Conservation (phyloP, 2,113 vertebrate species). For the Phyllostomus discolor region DNA sequence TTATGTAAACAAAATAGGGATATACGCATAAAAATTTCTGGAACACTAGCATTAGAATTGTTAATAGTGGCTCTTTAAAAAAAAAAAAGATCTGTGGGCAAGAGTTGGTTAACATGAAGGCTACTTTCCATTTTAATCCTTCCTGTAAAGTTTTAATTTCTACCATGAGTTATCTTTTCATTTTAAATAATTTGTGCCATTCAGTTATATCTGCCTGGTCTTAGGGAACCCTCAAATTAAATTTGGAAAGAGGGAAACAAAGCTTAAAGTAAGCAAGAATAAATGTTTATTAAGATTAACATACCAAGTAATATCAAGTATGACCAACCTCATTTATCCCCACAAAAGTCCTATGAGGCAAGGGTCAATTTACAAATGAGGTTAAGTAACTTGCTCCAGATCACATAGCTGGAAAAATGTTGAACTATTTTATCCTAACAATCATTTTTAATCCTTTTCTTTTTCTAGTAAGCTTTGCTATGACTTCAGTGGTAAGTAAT, state of each 20-base stretch:
- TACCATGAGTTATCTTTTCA: not conserved
- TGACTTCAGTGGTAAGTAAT: not conserved
- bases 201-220: not conserved
- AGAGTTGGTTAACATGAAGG: not conserved
- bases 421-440: not conserved
- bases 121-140: not conserved
- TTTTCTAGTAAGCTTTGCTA: not conserved
- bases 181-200: conserved; percentile 33
- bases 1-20: not conserved
- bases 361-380: not conserved
- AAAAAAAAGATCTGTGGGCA: not conserved
- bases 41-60: not conserved
- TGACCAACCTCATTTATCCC: not conserved
- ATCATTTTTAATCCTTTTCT: not conserved
- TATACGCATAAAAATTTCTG: not conserved
- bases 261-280: not conserved
- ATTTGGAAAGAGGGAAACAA: not conserved
- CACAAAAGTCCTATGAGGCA: not conserved
- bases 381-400: not conserved
- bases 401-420: not conserved
- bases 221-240: not conserved
- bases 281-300: not conserved
- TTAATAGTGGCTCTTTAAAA: not conserved
- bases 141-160: conserved; percentile 5
- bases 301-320: not conserved